Evolutionary conservation across 2,113 vertebrate species (phyloP).

Genomic region (Lagenorhynchus albirostris): DNA sequence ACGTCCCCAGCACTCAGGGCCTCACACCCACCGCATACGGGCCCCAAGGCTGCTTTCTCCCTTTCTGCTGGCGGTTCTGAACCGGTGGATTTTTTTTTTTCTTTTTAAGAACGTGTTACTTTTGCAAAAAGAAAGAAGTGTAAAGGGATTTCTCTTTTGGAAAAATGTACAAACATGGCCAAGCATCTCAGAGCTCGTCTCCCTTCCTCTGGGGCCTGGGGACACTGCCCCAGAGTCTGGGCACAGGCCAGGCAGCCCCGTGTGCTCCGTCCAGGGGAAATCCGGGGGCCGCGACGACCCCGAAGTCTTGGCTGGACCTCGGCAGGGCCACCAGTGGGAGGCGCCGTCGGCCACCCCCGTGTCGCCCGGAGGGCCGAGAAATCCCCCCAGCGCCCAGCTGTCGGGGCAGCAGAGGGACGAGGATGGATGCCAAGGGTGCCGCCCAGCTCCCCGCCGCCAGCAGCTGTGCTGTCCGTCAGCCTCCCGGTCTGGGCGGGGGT

Average conservation of each 20-base stretch:
- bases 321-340: neutral
- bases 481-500: fast-evolving
- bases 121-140: too few relatives aligned
- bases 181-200: fast-evolving
- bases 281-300: neutral
- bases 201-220: neutral
- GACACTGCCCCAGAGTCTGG: neutral
- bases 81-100: fast-evolving
- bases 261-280: fast-evolving
- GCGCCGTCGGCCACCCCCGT: fast-evolving
- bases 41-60: neutral
- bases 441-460: fast-evolving
- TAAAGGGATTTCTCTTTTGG: neutral
- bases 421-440: neutral
- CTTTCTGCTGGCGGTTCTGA: neutral
- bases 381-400: neutral
- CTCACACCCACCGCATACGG: neutral
- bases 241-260: neutral
- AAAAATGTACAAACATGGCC: neutral
- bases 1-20: neutral
- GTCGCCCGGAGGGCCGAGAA: fast-evolving
- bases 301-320: fast-evolving
- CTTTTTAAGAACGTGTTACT: neutral
- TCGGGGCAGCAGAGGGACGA: too few relatives aligned
- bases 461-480: too few relatives aligned